Base-by-base conservation (phyloP, 2,113 vertebrate species). In the Sclerurus mexicanus region DNA sequence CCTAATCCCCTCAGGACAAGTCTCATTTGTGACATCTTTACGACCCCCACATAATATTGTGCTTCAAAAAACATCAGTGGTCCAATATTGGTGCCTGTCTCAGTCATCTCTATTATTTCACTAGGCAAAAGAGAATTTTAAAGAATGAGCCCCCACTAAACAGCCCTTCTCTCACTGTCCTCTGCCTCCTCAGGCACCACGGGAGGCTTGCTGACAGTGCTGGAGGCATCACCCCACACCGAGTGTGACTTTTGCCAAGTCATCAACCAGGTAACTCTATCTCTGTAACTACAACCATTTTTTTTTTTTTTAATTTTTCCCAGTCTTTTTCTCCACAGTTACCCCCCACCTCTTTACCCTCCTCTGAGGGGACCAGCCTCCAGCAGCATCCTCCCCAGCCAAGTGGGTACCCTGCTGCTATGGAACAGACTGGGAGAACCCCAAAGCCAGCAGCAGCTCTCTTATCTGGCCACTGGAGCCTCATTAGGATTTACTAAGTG, bases 1-100 rank as follows among this genome's bases (percentile, higher is more conserved):
- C 23, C 37, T 42, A 56, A 60, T 13, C 20, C 15, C 11, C 21
- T 56, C 14, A 59, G 55, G 40, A 13, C 30, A 33, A 8, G 25
- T 18, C 30, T 81, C 53, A 47, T 22, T 52, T 50, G 20, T 37
- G 49, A 31, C 2, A 9, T 49, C 44, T 53, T 53, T 35, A 21
- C 0, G 0, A 22, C n/a, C 31, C 46, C 24, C 23, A 20, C 5
- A 7, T 12, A 49, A 31, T 19, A 14, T 6, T 6, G 22, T 23
- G 31, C 53, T 84, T 91, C 30, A 8, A 72, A 82, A 86, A 49
- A n/a, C 10, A 37, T 10, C 13, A n/a, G 12, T 56, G 27, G 10
- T 46, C 20, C 35, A 74, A 5, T 18, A 55, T 0, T 5, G 1
- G 60, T 1, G 10, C 40, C n/a, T 33, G 4, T 18, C 31, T 67